Base-by-base conservation (phyloP, 2,797 vertebrate species). In the Triplophysa bombifrons region DNA sequence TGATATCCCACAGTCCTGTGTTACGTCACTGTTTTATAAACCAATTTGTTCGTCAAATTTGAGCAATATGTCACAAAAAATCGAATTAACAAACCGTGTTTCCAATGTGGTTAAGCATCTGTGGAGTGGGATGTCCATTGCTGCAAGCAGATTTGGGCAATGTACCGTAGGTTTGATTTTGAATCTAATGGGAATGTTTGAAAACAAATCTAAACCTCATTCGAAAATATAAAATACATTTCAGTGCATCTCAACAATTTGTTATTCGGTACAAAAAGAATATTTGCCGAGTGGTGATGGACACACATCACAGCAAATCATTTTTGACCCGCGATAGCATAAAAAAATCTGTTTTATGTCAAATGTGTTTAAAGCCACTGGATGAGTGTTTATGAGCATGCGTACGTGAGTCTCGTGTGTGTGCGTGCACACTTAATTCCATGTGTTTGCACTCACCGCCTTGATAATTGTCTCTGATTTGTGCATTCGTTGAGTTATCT, bases 401-500 rank as follows among this genome's bases (percentile, higher is more conserved):
- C 14, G 30, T 22, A 44, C 17, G 3, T 72, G 12, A 11, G 30
- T 83, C 27, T 76, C n/a, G n/a, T 22, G 22, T 65, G 66, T 74
- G 80, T 77, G 30, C 72, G 44, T 20, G 9, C 30, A 69, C 71
- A 50, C 60, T 30, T 68, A 56, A 46, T 68, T 51, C 20, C 8
- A 16, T 84, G 69, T 76, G 66, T 86, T 76, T 82, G 63, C 78
- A 46, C 67, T 71, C 25, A 25, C 34, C 17, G 2, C 58, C 64
- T 73, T n/a, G 77, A 80, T 74, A 64, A 86, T 74, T 72, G 58
- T 75, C 66, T 85, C 78, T 82, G 81, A 88, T 86, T 85, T 88
- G 84, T 81, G 84, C 76, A 70, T 90, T 87, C 87, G 88, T 84
- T 69, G 82, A 84, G 81, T 70, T 65, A 79, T 72, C 46, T 83